Percentiles rank a stretch among this genome's conserved stretches.
phyloP scores from a whole-genome alignment of 2,888 invertebrate genomes.

The Rhabditophanes sp. region DNA sequence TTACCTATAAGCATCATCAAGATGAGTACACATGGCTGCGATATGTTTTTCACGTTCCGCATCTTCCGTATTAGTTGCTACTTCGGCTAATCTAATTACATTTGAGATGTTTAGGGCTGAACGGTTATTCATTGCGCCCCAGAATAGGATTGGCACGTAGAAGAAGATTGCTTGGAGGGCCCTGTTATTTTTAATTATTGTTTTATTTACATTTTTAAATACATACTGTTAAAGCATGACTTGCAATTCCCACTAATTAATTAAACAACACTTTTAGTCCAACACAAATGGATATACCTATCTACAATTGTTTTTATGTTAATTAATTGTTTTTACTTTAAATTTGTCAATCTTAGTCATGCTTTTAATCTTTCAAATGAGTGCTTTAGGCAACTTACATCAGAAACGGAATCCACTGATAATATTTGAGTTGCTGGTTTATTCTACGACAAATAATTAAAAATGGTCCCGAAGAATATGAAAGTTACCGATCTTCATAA shows the following conservation, averaged over 20 bases:
- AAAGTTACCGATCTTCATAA: constrained; percentile 20
- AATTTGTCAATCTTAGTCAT: too few species aligned
- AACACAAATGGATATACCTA: too few species aligned
- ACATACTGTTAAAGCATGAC: too few species aligned
- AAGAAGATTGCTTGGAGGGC: constrained; percentile 35
- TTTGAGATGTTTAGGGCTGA: constrained; percentile 34
- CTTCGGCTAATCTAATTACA: constrained; percentile 27
- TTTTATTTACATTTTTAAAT: too few species aligned
- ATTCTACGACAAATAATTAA: constrained; percentile 15
- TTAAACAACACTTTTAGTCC: too few species aligned
- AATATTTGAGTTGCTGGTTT: constrained; percentile 33
- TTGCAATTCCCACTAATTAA: too few species aligned
- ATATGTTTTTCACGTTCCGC: constrained; percentile 24
- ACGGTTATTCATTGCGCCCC: constrained; percentile 6
- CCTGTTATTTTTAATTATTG: too few species aligned
- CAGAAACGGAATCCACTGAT: constrained; percentile 40
- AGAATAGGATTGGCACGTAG: constrained; percentile 22
- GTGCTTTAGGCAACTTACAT: too few species aligned
- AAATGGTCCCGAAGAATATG: too few species aligned
- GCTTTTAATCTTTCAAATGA: too few species aligned
- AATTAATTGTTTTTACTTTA: too few species aligned
- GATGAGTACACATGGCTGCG: constrained; percentile 12
- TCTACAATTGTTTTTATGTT: too few species aligned
- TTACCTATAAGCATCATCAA: constrained; percentile 29
- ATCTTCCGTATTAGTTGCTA: constrained; percentile 24